Percentiles rank a stretch among this genome's conserved stretches.
Conservation (phyloP, 2,797 vertebrate species). For the Balearica regulorum region DNA sequence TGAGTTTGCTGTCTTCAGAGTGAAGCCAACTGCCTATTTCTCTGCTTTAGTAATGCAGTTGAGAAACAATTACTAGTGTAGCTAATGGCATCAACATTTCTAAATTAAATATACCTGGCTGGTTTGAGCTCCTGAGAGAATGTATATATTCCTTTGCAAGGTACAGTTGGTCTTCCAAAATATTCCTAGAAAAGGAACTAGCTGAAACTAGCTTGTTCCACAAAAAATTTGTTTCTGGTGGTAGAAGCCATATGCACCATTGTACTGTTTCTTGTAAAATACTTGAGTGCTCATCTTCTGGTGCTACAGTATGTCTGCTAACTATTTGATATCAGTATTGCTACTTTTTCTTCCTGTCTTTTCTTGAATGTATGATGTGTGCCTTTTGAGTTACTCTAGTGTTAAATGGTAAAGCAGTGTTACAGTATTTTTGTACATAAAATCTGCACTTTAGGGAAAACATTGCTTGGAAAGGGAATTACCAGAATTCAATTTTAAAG, state of each 20-base stretch:
- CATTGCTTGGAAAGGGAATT: conserved; percentile 69
- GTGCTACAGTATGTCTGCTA: conserved; percentile 65
- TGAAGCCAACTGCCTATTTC: neutral
- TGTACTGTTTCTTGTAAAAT: conserved; percentile 46
- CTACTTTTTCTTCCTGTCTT: conserved; percentile 67
- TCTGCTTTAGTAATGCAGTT: neutral
- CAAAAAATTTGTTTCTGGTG: conserved; percentile 35
- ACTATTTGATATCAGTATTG: conserved; percentile 38
- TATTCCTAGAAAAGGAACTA: conserved; percentile 16
- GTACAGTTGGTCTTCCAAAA: conserved; percentile 67
- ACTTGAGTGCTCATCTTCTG: conserved; percentile 59
- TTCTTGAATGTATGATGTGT: conserved; percentile 81
- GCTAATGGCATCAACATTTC: neutral
- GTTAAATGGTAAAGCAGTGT: conserved; percentile 77
- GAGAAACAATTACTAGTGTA: conserved; percentile 12
- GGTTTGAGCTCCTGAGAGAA: conserved; percentile 19
- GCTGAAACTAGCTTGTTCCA: conserved; percentile 39
- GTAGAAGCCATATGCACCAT: conserved; percentile 72
- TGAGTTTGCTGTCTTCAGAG: neutral
- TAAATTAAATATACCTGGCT: neutral
- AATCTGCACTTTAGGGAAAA: conserved; percentile 87
- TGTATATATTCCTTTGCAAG: conserved; percentile 45
- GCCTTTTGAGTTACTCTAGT: conserved; percentile 83
- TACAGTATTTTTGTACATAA: conserved; percentile 85
- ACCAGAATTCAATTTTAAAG: conserved; percentile 57